These are phyloP conservation scores for Gryon sp. DNA, from an alignment of 1,140 invertebrate species.

Conservation along the genomic window DNA sequence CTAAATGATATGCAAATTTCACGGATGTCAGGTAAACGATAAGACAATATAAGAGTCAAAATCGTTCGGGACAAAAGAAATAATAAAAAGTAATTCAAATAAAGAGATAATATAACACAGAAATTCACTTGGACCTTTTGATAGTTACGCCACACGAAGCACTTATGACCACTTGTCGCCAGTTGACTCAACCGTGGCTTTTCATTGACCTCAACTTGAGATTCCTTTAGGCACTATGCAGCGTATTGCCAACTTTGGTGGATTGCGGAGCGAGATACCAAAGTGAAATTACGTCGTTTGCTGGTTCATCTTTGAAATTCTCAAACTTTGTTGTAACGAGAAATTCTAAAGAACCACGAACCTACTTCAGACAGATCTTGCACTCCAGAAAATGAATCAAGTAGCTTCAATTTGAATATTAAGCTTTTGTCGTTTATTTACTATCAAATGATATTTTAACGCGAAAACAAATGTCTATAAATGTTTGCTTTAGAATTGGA, in stretches of 20 bases:
- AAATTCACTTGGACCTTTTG: constrained; percentile 66
- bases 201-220: constrained; percentile 65
- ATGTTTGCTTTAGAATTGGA: too few species aligned
- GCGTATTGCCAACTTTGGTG: constrained; percentile 50
- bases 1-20: too few species aligned
- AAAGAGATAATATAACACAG: constrained; percentile 34
- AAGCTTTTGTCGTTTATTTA: too few species aligned
- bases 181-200: constrained; percentile 65
- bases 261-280: constrained; percentile 29
- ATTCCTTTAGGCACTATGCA: constrained; percentile 48
- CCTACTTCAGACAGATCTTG: constrained; percentile 24
- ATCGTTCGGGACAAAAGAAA: neutral
- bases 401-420: neutral
- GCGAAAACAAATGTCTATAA: too few species aligned
- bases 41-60: too few species aligned
- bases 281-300: constrained; percentile 46
- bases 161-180: constrained; percentile 69
- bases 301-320: constrained; percentile 56
- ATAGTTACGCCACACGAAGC: constrained; percentile 61
- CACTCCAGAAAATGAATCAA: neutral
- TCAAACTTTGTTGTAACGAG: constrained; percentile 37
- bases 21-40: too few species aligned
- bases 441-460: too few species aligned
- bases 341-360: constrained; percentile 45
- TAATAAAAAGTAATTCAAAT: too few species aligned